Percentiles rank a stretch among this genome's conserved stretches.
These are phyloP conservation scores for Vultur gryphus DNA, from an alignment of 2,797 vertebrate species.

Conservation along the genomic window DNA sequence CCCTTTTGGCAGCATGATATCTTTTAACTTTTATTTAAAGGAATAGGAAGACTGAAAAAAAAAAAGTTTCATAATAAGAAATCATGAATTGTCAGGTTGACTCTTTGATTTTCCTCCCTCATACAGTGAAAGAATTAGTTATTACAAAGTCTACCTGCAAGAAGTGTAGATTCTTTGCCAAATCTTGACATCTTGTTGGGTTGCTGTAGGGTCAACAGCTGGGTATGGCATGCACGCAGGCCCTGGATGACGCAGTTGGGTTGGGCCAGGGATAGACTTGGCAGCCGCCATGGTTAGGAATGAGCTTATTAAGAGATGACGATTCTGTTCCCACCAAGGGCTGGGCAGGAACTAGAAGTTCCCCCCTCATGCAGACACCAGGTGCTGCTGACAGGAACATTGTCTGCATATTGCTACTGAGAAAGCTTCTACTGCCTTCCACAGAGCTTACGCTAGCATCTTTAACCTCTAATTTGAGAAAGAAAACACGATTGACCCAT, in stretches of 20 bases:
- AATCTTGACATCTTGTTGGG: not conserved
- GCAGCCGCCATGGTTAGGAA: not conserved
- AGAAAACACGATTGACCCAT: not conserved
- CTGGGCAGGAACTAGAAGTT: not conserved
- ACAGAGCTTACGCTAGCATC: not conserved
- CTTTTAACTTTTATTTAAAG: not conserved
- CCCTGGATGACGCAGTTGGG: rapidly evolving
- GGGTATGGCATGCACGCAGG: rapidly evolving
- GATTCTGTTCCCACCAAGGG: not conserved
- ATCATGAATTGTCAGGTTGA: not conserved
- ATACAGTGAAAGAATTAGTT: not conserved
- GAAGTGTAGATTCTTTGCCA: not conserved
- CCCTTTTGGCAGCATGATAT: not conserved
- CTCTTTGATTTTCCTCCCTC: not conserved
- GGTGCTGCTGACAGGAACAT: not conserved
- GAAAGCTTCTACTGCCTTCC: not conserved
- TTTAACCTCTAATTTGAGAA: not conserved
- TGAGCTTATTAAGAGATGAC: not conserved
- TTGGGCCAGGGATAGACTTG: not conserved
- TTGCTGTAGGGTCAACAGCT: not conserved
- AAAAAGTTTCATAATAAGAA: not conserved
- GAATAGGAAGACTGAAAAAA: not conserved
- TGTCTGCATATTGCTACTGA: not conserved
- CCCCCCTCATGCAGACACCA: not conserved
- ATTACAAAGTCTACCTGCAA: not conserved